Evolutionary conservation across 2,888 invertebrate genomes (phyloP), one percentile per base, ranked within the genome.

Genomic region (Glyphotaelius pellucidus): DNA sequence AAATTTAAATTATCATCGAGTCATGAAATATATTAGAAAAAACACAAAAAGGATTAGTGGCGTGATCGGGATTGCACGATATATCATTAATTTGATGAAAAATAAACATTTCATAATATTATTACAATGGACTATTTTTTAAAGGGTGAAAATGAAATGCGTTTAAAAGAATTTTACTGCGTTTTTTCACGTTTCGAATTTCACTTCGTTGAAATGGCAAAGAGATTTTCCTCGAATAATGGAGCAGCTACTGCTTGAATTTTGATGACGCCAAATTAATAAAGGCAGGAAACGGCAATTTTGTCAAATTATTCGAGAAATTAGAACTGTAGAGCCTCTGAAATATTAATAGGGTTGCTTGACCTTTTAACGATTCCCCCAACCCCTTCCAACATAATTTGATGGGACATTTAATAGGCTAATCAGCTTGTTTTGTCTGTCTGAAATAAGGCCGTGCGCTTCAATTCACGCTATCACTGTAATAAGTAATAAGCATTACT

Each of bases 231-330:
- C 32, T 32, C 81, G 31, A 81, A 81, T 81, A 31, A 81, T 31
- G 19, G 81, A 15, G 32, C 81, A 81, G 15, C 81, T 3, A 19
- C 81, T 81, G 67, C 81, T 32, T 31, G n/a, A 38, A 86, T 86
- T 38, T 86, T 86, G 85, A 86, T 38, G 85, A 86, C n/a, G n/a
- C 38, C n/a, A 86, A 42, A 38, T 30, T 86, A 38, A 67, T 67
- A 67, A 67, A 38, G 25, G 42, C 42, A 2, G 86, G 86, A 42
- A 42, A 30, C 42, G 42, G n/a, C 42, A 86, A 42, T 47, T 86
- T 86, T 30, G 42, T 42, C 67, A 67, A 67, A 67, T 67, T 67
- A 86, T 86, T 38, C n/a, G 47, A 42, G 38, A 86, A 42, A 86
- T 86, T 42, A 42, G 86, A 30, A 9, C 30, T 67, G 25, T 67